Conservation (phyloP, 1,140 invertebrate species). For the Plodia interpunctella region DNA sequence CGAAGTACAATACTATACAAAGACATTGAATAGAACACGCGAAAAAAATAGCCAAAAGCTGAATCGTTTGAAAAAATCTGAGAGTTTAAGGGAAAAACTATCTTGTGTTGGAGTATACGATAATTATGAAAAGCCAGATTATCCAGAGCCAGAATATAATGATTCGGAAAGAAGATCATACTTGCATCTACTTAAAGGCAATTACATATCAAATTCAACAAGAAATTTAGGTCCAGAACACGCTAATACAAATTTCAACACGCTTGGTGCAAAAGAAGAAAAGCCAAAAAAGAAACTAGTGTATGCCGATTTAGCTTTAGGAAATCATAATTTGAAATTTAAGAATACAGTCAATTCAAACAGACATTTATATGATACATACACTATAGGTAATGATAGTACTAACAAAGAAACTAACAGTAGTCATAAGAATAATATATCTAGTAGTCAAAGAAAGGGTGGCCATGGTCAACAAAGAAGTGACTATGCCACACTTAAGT, state of each 20-base stretch:
- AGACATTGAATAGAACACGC: slow-evolving; percentile 68
- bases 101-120: slow-evolving; percentile 72
- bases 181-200: slow-evolving; percentile 67
- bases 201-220: slow-evolving; percentile 69
- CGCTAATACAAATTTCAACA: slow-evolving; percentile 56
- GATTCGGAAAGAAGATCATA: slow-evolving; percentile 72
- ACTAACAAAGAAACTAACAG: slow-evolving; percentile 54
- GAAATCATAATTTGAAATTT: slow-evolving; percentile 77
- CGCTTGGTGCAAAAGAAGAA: slow-evolving; percentile 52
- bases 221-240: slow-evolving; percentile 59
- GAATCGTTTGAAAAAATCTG: slow-evolving; percentile 71
- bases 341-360: slow-evolving; percentile 78
- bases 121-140: slow-evolving; percentile 64
- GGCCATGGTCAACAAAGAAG: slow-evolving; percentile 65
- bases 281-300: slow-evolving; percentile 71
- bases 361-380: slow-evolving; percentile 75
- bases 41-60: slow-evolving; percentile 66
- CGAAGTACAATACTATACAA: slow-evolving; percentile 68
- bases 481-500: slow-evolving; percentile 87
- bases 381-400: slow-evolving; percentile 60
- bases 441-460: slow-evolving; percentile 60
- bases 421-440: slow-evolving; percentile 56
- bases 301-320: slow-evolving; percentile 75
- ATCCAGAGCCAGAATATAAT: slow-evolving; percentile 74
- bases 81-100: slow-evolving; percentile 70